Evolutionary conservation across 92 coral and sea anemone species (phyloP).

Genomic region (Nematostella vectensis): DNA sequence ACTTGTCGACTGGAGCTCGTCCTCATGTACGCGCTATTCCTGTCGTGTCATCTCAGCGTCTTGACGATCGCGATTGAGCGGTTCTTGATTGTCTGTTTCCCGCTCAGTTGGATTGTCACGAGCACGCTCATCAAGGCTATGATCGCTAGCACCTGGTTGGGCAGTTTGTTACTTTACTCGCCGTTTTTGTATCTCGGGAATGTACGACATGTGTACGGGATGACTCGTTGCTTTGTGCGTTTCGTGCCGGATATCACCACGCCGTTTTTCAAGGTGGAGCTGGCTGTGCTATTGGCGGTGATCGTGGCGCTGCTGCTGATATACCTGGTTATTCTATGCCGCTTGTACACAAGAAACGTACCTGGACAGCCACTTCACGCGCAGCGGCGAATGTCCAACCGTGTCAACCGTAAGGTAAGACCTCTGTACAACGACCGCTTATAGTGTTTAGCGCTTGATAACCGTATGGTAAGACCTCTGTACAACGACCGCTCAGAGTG

Average conservation of each 20-base stretch:
- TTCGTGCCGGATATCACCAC: not conserved
- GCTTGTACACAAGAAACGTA: not conserved
- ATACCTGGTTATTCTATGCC: not conserved
- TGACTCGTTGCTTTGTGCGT: not conserved
- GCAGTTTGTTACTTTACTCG: not conserved
- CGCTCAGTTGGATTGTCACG: not conserved
- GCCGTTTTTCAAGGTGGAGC: not conserved
- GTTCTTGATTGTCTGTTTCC: slow-evolving; percentile 1
- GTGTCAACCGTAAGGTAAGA: not conserved
- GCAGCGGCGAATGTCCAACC: not conserved
- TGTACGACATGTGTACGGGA: not conserved
- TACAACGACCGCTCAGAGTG: no score
- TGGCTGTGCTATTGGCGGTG: not conserved
- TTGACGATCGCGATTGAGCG: not conserved
- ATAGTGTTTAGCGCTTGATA: no score
- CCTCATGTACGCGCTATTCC: not conserved
- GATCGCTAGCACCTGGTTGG: not conserved
- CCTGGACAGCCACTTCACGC: not conserved
- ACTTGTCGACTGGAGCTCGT: not conserved
- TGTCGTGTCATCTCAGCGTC: not conserved
- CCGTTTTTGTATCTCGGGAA: not conserved
- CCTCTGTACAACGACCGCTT: no score
- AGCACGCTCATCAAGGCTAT: not conserved
- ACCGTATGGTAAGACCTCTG: no score
- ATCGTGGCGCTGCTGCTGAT: not conserved